These are phyloP conservation scores for Cataglyphis cursor DNA, from an alignment of 2,888 invertebrate species.

Conservation along the genomic window DNA sequence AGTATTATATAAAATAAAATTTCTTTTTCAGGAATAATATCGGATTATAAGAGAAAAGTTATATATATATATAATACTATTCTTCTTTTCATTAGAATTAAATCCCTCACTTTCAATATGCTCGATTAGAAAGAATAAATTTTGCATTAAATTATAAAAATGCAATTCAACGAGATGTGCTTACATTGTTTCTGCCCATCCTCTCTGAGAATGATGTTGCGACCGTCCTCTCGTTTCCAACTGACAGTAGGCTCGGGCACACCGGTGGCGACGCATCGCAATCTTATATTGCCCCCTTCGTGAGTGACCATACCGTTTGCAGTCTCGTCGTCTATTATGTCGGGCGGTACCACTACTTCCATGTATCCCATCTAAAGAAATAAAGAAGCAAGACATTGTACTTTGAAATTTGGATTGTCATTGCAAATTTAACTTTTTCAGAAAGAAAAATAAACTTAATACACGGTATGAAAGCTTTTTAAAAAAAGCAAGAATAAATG, in stretches of 20 bases:
- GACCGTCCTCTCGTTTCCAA: slow-evolving; percentile 94
- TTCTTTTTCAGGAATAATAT: too few relatives aligned
- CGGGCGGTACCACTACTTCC: slow-evolving; percentile 95
- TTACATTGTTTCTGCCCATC: slow-evolving; percentile 87
- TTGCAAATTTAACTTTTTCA: neutral
- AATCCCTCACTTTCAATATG: neutral
- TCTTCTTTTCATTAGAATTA: neutral
- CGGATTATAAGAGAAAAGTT: too few relatives aligned
- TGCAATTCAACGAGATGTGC: neutral
- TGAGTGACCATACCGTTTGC: slow-evolving; percentile 93
- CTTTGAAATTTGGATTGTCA: neutral
- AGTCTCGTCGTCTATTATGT: slow-evolving; percentile 91
- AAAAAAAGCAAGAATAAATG: neutral
- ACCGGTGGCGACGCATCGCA: slow-evolving; percentile 94
- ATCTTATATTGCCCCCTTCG: slow-evolving; percentile 93
- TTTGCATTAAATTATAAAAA: neutral
- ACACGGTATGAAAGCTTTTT: neutral
- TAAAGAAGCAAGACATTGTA: neutral
- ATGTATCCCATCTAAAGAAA: slow-evolving; percentile 92
- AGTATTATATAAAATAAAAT: too few relatives aligned
- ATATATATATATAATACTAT: neutral
- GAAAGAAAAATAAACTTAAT: neutral
- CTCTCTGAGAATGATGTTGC: slow-evolving; percentile 90
- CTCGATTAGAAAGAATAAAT: neutral
- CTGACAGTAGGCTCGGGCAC: slow-evolving; percentile 93